Percentiles rank a stretch among this genome's conserved stretches.
Evolutionary conservation across 2,113 vertebrate species (phyloP).

Genomic region (Coracopsis vasa): DNA sequence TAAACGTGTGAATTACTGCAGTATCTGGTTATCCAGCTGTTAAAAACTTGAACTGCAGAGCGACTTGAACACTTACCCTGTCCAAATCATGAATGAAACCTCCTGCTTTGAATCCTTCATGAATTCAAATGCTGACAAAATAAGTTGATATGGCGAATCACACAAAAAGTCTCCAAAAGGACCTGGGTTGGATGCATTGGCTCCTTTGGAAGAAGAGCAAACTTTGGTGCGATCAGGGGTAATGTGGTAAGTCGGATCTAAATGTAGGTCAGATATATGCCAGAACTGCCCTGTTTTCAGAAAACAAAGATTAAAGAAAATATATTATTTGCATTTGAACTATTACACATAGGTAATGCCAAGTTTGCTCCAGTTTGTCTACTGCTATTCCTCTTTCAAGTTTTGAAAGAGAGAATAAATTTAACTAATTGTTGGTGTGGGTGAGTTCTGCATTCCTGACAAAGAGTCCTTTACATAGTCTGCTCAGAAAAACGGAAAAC

Average conservation of each 20-base stretch:
- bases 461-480: background rate
- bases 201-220: slow-evolving; percentile 91
- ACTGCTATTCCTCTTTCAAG: background rate
- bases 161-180: slow-evolving; percentile 90
- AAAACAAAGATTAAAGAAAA: slow-evolving; percentile 48
- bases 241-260: slow-evolving; percentile 91
- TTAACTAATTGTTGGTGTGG: background rate
- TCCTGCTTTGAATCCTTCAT: slow-evolving; percentile 80
- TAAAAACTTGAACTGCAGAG: background rate
- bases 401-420: background rate
- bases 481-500: background rate
- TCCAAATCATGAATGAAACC: slow-evolving; percentile 95
- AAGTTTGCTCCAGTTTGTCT: background rate
- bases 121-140: slow-evolving; percentile 88
- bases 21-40: background rate
- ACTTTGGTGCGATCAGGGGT: slow-evolving; percentile 86
- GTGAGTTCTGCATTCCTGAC: background rate
- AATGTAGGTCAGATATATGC: slow-evolving; percentile 95
- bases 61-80: slow-evolving; percentile 81
- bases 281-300: slow-evolving; percentile 87
- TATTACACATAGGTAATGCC: background rate
- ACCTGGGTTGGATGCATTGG: slow-evolving; percentile 82
- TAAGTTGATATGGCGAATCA: slow-evolving; percentile 92
- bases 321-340: background rate
- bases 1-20: background rate